Percentiles rank a stretch among this genome's conserved stretches.
phyloP scores from a whole-genome alignment of 37 sponge, comb jelly and placozoan genomes.

The Beroe forskalii region DNA sequence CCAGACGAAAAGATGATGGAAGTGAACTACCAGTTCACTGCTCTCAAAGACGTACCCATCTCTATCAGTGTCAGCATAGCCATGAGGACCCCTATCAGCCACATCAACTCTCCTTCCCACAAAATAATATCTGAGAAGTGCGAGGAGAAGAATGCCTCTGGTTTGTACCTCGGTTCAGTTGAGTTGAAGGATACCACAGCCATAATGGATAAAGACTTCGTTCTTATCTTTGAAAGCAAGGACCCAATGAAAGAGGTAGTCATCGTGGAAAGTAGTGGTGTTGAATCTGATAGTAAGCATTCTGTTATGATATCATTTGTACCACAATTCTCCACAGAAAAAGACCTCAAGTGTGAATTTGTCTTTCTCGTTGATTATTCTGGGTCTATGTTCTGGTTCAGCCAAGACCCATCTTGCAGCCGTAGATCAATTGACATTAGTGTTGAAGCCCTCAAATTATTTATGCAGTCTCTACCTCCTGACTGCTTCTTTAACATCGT shows the following conservation, averaged over 20 bases:
- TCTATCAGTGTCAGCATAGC: not conserved
- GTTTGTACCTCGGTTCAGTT: not conserved
- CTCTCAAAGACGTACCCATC: not conserved
- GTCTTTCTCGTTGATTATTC: constrained; percentile 84
- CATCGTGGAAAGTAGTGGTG: not conserved
- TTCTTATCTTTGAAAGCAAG: not conserved
- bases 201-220: constrained; percentile 39
- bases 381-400: constrained; percentile 79
- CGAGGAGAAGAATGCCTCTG: not conserved
- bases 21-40: not conserved
- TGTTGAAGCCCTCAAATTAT: constrained; percentile 69
- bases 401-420: not conserved
- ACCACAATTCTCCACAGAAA: not conserved
- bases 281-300: not conserved
- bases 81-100: not conserved
- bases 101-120: constrained; percentile 69
- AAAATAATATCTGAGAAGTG: not conserved
- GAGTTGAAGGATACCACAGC: not conserved
- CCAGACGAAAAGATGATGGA: constrained; percentile 13
- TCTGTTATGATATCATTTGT: not conserved
- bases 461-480: constrained; percentile 73
- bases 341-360: constrained; percentile 69
- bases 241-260: not conserved
- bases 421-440: constrained; percentile 63
- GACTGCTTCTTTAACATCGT: constrained; percentile 79